Base-by-base conservation (phyloP, 2,797 vertebrate species). In the Sorex maritimensis region DNA sequence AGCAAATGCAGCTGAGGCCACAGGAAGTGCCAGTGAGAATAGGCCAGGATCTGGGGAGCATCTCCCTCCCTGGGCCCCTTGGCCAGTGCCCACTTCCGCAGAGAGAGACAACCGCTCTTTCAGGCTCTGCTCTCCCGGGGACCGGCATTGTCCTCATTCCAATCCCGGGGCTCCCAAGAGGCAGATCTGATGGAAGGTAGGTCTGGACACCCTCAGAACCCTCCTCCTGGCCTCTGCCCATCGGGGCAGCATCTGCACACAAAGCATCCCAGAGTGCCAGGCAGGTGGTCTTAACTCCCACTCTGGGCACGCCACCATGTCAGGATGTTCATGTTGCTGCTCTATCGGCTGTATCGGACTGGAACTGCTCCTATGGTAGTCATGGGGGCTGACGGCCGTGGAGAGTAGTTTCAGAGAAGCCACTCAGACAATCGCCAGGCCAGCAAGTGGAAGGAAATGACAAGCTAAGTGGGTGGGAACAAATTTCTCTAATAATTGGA, bases 211-310 rank as follows among this genome's bases (percentile, higher is more conserved):
- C 58, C 17, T 61, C 4, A 61, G 58, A 4, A 61, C 3, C 79
- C 52, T 81, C 85, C 75, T 46, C 84, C 85, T 68, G 81, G 28
- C 67, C 74, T 94, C 75, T 79, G 58, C 58, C 92, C 73, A 17
- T 21, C 17, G 74, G 52, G 52, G 87, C n/a, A 1, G 0, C 14
- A 0, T 61, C 46, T 19, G 26, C 46, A 17, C 10, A 23, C 71
- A 85, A 84, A 61, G 26, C 28, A 44, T 10, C 23, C 77, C 15
- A 3, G 0, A 30, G 65, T 12, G 23, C 55, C 41, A 19, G 80
- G 55, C n/a, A 79, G 68, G 38, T 30, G 58, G 83, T 63, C 1
- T 19, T 71, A 26, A 24, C 58, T 14, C 52, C 28, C 67, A 44
- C 41, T 68, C 12, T 10, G 0, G n/a, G 65, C 58, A 30, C 11